phyloP scores from a whole-genome alignment of 1,140 invertebrate genomes.

The Zaprionus africanus region DNA sequence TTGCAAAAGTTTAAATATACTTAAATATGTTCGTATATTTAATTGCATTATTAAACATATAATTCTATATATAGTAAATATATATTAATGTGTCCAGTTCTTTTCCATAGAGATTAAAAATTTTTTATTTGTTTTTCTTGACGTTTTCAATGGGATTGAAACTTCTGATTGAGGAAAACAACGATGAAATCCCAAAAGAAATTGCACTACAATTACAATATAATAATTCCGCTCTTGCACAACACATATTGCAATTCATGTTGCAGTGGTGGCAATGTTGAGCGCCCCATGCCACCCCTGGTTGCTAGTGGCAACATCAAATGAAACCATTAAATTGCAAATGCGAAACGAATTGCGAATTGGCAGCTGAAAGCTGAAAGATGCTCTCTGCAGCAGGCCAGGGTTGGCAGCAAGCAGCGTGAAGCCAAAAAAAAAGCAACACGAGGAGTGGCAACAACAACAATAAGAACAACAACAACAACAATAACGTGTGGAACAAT shows the following conservation, averaged over 20 bases:
- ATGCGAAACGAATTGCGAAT: constrained; percentile 77
- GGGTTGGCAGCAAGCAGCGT: neutral
- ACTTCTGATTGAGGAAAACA: neutral
- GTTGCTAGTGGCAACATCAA: constrained; percentile 54
- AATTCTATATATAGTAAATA: no score
- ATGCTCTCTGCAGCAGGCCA: neutral
- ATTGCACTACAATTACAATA: neutral
- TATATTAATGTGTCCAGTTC: no score
- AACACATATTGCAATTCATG: constrained; percentile 30
- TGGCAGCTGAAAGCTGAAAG: constrained; percentile 51
- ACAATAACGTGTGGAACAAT: constrained; percentile 20
- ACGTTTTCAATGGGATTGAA: neutral
- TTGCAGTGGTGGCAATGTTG: neutral
- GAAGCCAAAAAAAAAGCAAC: constrained; percentile 2
- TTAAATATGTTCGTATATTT: no score
- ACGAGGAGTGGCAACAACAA: neutral
- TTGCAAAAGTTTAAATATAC: no score
- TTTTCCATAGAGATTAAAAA: no score
- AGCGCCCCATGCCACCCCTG: neutral
- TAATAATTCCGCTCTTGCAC: constrained; percentile 8
- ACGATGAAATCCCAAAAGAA: neutral
- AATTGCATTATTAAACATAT: no score
- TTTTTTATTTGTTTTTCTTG: neutral
- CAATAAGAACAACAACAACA: constrained; percentile 25
- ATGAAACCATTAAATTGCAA: constrained; percentile 80